Percentiles rank a stretch among this genome's conserved stretches.
phyloP scores from a whole-genome alignment of 2,113 vertebrate species.

The Sebastes fasciatus region DNA sequence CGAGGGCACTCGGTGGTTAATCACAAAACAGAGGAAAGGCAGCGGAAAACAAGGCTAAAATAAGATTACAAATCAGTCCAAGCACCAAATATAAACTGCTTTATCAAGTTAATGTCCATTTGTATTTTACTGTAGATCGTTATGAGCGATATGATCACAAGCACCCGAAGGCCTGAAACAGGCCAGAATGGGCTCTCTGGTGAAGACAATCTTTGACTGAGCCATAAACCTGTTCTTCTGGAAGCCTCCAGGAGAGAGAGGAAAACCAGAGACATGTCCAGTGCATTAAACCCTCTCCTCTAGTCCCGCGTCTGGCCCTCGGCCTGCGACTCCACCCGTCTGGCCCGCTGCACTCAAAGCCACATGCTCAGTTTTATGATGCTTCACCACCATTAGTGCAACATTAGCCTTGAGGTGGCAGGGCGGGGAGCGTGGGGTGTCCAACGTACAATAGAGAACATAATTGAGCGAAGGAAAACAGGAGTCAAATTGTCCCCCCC shows the following conservation, averaged over 20 bases:
- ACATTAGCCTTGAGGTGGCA: slow-evolving; percentile 57
- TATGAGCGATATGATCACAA: slow-evolving; percentile 32
- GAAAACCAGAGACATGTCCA: slow-evolving; percentile 79
- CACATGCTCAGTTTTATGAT: slow-evolving; percentile 70
- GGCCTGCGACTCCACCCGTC: slow-evolving; percentile 55
- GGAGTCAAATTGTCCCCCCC: background rate
- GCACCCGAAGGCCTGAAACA: slow-evolving; percentile 35
- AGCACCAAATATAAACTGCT: background rate
- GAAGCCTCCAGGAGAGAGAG: slow-evolving; percentile 70
- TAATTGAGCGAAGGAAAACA: slow-evolving; percentile 2
- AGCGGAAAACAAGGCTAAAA: slow-evolving; percentile 11
- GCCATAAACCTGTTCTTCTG: slow-evolving; percentile 75
- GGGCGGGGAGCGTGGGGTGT: slow-evolving; percentile 3
- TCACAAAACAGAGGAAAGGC: slow-evolving; percentile 4
- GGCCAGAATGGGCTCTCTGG: slow-evolving; percentile 36
- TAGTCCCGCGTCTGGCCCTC: slow-evolving; percentile 60
- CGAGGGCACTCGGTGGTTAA: slow-evolving; percentile 1
- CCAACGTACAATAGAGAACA: slow-evolving; percentile 8
- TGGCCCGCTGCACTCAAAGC: slow-evolving; percentile 66
- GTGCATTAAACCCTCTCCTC: slow-evolving; percentile 74
- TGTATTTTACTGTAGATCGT: slow-evolving; percentile 38
- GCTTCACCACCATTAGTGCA: slow-evolving; percentile 55
- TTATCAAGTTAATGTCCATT: slow-evolving; percentile 6
- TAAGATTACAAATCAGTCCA: background rate
- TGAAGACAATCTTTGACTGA: slow-evolving; percentile 55